Conservation (phyloP, 2,797 vertebrate genomes). For the Trichosurus vulpecula region DNA sequence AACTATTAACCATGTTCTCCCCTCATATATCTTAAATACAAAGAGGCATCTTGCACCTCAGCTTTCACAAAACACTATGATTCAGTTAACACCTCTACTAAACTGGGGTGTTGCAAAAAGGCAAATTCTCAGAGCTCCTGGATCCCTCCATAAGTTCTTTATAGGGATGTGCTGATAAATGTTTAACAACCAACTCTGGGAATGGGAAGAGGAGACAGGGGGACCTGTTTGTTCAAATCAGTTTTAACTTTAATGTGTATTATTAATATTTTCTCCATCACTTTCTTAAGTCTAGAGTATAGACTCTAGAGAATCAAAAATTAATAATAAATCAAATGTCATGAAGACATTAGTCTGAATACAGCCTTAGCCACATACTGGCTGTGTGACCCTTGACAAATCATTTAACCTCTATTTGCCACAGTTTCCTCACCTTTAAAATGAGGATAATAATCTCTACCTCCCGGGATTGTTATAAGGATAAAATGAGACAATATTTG, state of each 20-base stretch:
- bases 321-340: too few relatives aligned
- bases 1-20: background rate
- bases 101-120: background rate
- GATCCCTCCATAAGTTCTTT: background rate
- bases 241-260: background rate
- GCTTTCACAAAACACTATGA: background rate
- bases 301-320: too few relatives aligned
- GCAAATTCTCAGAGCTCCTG: background rate
- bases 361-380: background rate
- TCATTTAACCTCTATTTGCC: background rate
- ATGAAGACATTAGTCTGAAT: background rate
- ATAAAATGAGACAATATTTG: background rate
- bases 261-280: too few relatives aligned
- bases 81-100: background rate
- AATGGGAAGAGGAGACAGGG: background rate
- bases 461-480: background rate
- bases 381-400: background rate
- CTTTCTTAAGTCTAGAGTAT: too few relatives aligned
- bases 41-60: background rate
- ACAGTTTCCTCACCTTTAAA: background rate
- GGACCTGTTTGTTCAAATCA: background rate
- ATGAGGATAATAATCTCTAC: background rate
- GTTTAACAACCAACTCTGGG: background rate
- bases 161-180: background rate
- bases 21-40: background rate